Evolutionary conservation across 2,888 invertebrate species (phyloP).

Genomic region (Melikaiella ostensackeni): DNA sequence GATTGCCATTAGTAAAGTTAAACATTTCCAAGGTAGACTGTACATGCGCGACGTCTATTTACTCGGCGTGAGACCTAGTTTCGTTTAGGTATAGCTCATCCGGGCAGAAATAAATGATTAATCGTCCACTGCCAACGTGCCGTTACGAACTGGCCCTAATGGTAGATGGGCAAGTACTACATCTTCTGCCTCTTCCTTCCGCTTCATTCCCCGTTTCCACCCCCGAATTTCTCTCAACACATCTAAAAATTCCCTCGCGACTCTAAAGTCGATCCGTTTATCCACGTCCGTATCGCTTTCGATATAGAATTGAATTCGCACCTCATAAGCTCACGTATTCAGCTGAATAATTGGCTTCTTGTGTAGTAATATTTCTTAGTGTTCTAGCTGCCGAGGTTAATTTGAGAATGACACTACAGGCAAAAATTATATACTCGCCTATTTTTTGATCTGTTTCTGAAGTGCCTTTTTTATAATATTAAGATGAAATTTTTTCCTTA

Average conservation of each 20-base stretch:
- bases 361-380: no score
- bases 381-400: no score
- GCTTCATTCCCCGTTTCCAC: conserved; percentile 1
- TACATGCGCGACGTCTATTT: conserved; percentile 56
- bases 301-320: conserved; percentile 23
- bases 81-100: conserved; percentile 48
- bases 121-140: conserved; percentile 52
- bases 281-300: conserved; percentile 14
- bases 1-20: conserved; percentile 59
- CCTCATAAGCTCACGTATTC: conserved; percentile 30
- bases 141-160: conserved; percentile 28
- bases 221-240: background rate
- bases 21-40: conserved; percentile 56
- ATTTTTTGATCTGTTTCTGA: no score
- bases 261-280: conserved; percentile 37
- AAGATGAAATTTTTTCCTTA: no score
- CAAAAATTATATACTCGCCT: no score
- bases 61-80: conserved; percentile 55
- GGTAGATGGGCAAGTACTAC: conserved; percentile 20
- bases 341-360: no score
- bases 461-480: no score
- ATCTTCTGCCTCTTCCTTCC: background rate
- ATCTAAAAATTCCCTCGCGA: conserved; percentile 8
- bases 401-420: no score
- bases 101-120: conserved; percentile 57